These are phyloP conservation scores for Colostygia pectinataria DNA, from an alignment of 2,888 invertebrate species.

Conservation along the genomic window DNA sequence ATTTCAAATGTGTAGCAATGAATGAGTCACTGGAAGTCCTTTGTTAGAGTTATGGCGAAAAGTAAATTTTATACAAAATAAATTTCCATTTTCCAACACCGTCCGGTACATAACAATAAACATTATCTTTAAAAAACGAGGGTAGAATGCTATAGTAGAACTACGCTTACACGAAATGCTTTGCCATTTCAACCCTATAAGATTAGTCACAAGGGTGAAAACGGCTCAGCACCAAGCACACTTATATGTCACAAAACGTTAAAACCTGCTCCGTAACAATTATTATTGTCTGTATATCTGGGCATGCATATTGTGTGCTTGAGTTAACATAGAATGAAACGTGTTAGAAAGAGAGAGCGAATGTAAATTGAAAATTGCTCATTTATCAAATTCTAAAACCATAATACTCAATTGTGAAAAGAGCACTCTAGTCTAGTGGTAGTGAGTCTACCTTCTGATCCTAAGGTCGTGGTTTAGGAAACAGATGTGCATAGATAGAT, in stretches of 20 bases:
- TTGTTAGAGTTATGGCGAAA: no score
- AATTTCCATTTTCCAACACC: conserved; percentile 36
- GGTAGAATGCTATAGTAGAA: conserved; percentile 46
- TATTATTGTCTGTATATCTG: conserved; percentile 46
- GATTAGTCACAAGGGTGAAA: neutral
- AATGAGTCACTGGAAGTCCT: no score
- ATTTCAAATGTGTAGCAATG: no score
- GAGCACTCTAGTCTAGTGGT: no score
- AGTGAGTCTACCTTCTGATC: no score
- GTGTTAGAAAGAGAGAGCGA: conserved; percentile 20
- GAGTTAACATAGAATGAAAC: conserved; percentile 28
- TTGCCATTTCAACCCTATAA: conserved; percentile 15
- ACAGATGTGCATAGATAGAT: no score
- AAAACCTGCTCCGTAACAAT: conserved; percentile 34
- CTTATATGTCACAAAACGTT: conserved; percentile 34
- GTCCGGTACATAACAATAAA: conserved; percentile 51
- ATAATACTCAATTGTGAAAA: no score
- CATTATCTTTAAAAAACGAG: conserved; percentile 46
- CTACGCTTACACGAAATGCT: conserved; percentile 24
- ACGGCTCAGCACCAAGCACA: conserved; percentile 27
- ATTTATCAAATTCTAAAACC: no score
- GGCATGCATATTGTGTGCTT: conserved; percentile 62
- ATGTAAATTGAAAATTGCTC: conserved; percentile 6
- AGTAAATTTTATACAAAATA: no score
- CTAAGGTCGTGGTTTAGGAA: no score